Percentiles rank a stretch among this genome's conserved stretches.
Conservation (phyloP, 2,888 invertebrate species). For the Papilio gigon region DNA sequence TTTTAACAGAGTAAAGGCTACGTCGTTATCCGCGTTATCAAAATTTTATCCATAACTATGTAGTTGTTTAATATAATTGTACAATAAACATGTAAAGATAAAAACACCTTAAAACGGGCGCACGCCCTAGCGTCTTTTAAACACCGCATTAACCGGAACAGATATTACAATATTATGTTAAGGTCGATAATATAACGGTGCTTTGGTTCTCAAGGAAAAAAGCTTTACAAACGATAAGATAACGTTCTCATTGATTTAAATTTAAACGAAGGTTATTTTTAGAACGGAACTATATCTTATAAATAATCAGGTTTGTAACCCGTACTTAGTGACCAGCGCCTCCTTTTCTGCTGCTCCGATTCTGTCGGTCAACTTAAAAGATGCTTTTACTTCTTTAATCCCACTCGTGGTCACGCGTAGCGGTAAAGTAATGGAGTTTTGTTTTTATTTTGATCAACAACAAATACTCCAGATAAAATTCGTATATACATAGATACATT, state of each 20-base stretch:
- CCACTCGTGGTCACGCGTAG: neutral
- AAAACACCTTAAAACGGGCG: neutral
- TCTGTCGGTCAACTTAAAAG: neutral
- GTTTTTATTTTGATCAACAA: neutral
- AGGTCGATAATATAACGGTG: conserved; percentile 6
- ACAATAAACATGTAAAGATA: neutral
- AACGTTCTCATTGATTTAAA: neutral
- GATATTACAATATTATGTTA: neutral
- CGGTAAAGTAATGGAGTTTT: neutral
- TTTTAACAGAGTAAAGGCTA: neutral
- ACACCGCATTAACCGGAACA: too few relatives aligned
- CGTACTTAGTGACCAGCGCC: neutral
- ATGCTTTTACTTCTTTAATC: neutral
- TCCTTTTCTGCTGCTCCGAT: neutral
- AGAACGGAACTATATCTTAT: neutral
- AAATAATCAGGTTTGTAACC: conserved; percentile 4
- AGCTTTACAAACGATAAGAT: conserved; percentile 1
- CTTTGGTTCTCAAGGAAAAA: conserved; percentile 1
- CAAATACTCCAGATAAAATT: neutral
- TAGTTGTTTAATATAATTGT: neutral
- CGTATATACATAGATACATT: too few relatives aligned
- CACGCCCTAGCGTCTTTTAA: neutral
- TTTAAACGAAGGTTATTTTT: conserved; percentile 14
- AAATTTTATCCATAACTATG: neutral
- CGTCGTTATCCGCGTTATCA: neutral